Base-by-base conservation (phyloP, 1,140 invertebrate genomes). In the Drosophila parvula region DNA sequence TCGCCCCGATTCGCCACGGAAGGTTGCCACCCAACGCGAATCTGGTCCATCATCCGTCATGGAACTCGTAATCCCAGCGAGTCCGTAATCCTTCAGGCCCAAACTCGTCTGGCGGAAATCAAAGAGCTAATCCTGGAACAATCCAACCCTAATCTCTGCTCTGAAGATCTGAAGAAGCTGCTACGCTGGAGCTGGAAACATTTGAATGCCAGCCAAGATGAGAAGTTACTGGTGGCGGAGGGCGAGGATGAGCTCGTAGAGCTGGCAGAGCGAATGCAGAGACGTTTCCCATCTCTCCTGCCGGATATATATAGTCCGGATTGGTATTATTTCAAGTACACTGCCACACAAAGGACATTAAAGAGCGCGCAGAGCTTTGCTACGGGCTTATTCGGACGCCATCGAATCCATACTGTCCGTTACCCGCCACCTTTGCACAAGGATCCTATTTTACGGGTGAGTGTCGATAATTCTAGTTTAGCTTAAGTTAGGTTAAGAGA, bases 301-400 rank as follows among this genome's bases (percentile, higher is more conserved):
- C 90, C 93, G 34, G 92, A 94, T 69, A 65, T 91, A 16, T 95
- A 94, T 78, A 84, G 92, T 71, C 94, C 95, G 65, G 83, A 91
- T 22, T 92, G 93, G 32, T 95, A 93, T 76, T 94, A 93, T 95
- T 96, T 97, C 85, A 95, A 94, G 80, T 95, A 94, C 76, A 97
- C 96, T 38, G 94, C 94, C 6, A 96, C 95, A 18, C 94, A 97
- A 85, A 93, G 96, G 62, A 94, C 96, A 2, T 92, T 95, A 67
- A 94, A 94, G 81, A 97, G 96, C 93, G 96, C 96, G 5, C 93
- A 93, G 79, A 93, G 94, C 79, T 97, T 97, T 92, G 93, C 94
- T 2, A 92, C 94, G 47, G 96, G 96, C 1, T 91, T 97, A 51
- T 97, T 97, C 93, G 95, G 96, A 27, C 93, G 93, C 71, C 91